A percentile compares a stretch with the other conserved stretches of the same genome.
Evolutionary conservation across 2,113 vertebrate genomes (phyloP).

Genomic region (human): DNA sequence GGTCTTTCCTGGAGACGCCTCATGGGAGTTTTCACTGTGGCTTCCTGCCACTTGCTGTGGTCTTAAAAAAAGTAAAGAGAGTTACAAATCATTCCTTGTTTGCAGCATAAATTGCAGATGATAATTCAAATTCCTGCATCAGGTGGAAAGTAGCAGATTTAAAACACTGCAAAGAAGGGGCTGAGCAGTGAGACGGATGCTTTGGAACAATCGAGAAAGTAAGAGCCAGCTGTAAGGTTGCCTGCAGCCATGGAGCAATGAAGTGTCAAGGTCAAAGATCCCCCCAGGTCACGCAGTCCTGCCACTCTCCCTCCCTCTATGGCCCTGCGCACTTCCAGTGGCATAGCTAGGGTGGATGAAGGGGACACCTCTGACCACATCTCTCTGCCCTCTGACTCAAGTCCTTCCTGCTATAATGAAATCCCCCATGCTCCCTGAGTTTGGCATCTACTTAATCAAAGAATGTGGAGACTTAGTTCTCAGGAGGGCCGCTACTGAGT

Average conservation of each 20-base stretch:
- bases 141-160: neutral
- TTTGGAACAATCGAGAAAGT: neutral
- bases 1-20: neutral
- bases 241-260: too few relatives aligned
- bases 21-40: neutral
- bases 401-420: neutral
- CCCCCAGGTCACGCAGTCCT: too few relatives aligned
- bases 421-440: too few relatives aligned
- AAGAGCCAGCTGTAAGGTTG: too few relatives aligned
- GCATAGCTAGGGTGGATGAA: neutral
- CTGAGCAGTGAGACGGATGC: neutral
- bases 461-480: neutral
- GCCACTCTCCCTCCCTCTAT: neutral
- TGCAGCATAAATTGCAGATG: neutral
- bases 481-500: neutral
- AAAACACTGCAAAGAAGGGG: neutral
- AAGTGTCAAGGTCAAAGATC: neutral
- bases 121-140: neutral
- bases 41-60: neutral
- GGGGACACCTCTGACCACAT: neutral
- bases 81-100: too few relatives aligned
- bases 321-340: rapidly evolving
- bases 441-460: too few relatives aligned
- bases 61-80: neutral
- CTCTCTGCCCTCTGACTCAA: neutral